These are phyloP conservation scores for Laspeyria flexula DNA, from an alignment of 2,888 invertebrate species.

Conservation along the genomic window DNA sequence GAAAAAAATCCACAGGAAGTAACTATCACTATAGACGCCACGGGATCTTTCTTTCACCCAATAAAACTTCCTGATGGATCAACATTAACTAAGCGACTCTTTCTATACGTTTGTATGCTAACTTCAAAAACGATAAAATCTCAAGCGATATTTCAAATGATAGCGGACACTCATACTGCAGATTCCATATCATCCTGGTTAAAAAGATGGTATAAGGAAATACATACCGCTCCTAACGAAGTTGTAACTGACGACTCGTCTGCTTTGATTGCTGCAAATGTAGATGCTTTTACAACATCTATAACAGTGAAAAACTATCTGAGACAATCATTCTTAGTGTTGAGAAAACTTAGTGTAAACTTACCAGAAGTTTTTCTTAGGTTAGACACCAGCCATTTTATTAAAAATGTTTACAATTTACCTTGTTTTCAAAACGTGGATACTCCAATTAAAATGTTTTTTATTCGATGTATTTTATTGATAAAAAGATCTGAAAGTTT, in stretches of 20 bases:
- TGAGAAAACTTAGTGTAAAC: conserved; percentile 15
- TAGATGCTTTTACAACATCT: conserved; percentile 15
- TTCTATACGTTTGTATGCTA: conserved; percentile 12
- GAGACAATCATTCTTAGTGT: conserved; percentile 15
- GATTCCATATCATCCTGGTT: conserved; percentile 20
- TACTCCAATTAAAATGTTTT: conserved; percentile 15
- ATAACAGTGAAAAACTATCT: conserved; percentile 10
- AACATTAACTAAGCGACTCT: conserved; percentile 12
- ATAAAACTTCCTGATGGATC: conserved; percentile 19
- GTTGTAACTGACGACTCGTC: conserved; percentile 18
- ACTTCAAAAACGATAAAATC: conserved; percentile 15
- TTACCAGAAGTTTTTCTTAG: conserved; percentile 13
- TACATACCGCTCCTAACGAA: conserved; percentile 16
- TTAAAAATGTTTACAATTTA: conserved; percentile 17
- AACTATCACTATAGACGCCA: conserved; percentile 16
- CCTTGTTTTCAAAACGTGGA: conserved; percentile 18
- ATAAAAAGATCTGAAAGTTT: conserved; percentile 18
- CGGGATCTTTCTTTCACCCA: conserved; percentile 15
- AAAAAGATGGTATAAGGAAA: conserved; percentile 16
- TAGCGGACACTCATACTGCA: conserved; percentile 14
- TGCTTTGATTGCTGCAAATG: conserved; percentile 16
- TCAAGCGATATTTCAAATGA: conserved; percentile 15
- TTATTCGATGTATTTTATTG: conserved; percentile 20
- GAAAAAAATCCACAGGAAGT: conserved; percentile 13
- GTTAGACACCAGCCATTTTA: conserved; percentile 12